These are phyloP conservation scores for Aphelenchoides besseyi DNA, from an alignment of 1,140 invertebrate genomes.

Conservation along the genomic window DNA sequence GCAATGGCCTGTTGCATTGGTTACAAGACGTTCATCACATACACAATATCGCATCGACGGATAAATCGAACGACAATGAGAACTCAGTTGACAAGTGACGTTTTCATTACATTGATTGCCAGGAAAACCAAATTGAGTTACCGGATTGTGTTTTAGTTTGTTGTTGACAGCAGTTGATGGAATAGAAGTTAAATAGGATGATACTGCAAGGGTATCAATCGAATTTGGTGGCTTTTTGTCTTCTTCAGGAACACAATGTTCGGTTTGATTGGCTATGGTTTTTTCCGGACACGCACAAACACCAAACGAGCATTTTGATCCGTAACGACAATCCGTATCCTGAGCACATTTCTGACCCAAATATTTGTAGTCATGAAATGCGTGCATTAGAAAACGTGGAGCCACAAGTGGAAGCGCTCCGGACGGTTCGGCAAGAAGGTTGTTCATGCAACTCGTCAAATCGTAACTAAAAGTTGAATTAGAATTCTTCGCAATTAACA, in stretches of 20 bases:
- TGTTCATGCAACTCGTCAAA: conserved; percentile 46
- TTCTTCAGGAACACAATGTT: conserved; percentile 30
- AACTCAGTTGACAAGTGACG: neutral
- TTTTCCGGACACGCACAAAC: conserved; percentile 42
- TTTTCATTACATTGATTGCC: conserved; percentile 10
- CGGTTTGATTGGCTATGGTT: conserved; percentile 32
- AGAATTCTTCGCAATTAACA: neutral
- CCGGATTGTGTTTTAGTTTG: no score
- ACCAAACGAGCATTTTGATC: conserved; percentile 37
- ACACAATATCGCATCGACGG: conserved; percentile 18
- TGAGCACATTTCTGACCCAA: conserved; percentile 31
- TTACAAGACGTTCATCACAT: conserved; percentile 30
- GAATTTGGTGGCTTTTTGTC: neutral
- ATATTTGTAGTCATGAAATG: neutral
- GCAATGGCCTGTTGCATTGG: conserved; percentile 48
- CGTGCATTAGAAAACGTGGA: conserved; percentile 9
- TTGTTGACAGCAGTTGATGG: neutral
- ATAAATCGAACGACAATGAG: neutral
- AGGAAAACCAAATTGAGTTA: no score
- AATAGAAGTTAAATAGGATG: neutral
- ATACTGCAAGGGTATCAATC: neutral
- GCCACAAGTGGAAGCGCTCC: neutral
- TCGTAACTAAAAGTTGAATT: conserved; percentile 28
- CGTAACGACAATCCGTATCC: conserved; percentile 34
- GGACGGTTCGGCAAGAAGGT: conserved; percentile 24